Evolutionary conservation across 2,113 vertebrate genomes (phyloP), one percentile per base, ranked within the genome.

Genomic region (Pelmatolapia mariae): DNA sequence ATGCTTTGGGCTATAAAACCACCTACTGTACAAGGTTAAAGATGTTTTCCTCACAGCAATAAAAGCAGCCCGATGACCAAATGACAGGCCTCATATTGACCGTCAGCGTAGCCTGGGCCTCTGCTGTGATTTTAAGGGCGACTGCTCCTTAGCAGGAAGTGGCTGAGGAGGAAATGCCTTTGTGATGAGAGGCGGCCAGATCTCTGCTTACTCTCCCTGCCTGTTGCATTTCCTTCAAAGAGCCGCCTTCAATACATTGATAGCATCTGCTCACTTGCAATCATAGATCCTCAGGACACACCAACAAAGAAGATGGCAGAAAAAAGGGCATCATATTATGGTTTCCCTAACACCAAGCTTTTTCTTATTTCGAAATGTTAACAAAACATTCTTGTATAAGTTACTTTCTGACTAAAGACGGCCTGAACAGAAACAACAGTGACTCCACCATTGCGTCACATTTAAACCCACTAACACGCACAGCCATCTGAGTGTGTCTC

Each of bases 131-230:
- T 86, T 90, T 87, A 85, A 86, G 87, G 90, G 94, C 56, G 59
- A 57, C 24, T 79, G 86, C 81, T 89, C 82, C 88, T 82, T 73
- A 91, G 86, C 91, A 94, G 95, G 93, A 94, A 95, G 92, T 91
- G 90, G 86, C 93, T 59, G 78, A 91, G 91, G 89, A 95, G 96
- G 96, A 97, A 97, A 96, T 97, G 95, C 96, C 95, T 93, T 91
- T 94, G 92, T 92, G 92, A 95, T 95, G 91, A 95, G 91, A 93
- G 89, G 82, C 84, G 29, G 87, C 84, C 85, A 84, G 80, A 91
- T 88, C 82, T 84, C 22, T 52, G 86, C 83, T 84, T 84, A 82
- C 86, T 80, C 73, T 80, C 87, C 84, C 66, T 59, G 59, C 83
- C 79, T 26, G 56, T 61, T 52, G 80, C 87, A 38, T 78, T 89